These are phyloP conservation scores for Orchesella cincta DNA, from an alignment of 1,140 invertebrate genomes.

Conservation along the genomic window DNA sequence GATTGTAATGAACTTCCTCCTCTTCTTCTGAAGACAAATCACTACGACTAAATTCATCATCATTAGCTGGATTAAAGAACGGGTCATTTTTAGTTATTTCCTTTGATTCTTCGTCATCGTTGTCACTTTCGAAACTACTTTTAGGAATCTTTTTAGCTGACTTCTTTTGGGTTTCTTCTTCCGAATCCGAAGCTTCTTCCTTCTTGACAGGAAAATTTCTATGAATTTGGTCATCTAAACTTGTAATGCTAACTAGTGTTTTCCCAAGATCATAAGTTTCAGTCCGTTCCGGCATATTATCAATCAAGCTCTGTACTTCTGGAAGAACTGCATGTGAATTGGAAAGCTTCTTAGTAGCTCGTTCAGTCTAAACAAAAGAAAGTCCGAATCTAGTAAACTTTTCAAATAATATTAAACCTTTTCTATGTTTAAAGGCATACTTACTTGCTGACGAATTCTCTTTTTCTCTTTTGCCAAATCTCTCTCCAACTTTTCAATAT, in stretches of 20 bases:
- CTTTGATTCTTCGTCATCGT: not conserved
- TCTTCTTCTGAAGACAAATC: constrained; percentile 12
- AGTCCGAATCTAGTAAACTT: not conserved
- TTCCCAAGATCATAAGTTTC: constrained; percentile 38
- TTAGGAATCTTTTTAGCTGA: not conserved
- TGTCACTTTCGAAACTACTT: not conserved
- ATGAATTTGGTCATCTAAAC: constrained; percentile 39
- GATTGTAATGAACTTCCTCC: not conserved
- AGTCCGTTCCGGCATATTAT: not conserved
- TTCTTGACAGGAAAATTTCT: constrained; percentile 18
- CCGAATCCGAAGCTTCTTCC: not conserved
- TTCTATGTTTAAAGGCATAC: constrained; percentile 8
- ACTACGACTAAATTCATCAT: constrained; percentile 7
- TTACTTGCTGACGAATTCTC: constrained; percentile 36
- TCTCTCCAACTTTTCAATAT: constrained; percentile 43
- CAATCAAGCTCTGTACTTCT: constrained; percentile 42
- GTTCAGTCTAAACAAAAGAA: constrained; percentile 34
- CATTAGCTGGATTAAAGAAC: constrained; percentile 13
- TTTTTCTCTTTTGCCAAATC: constrained; percentile 42
- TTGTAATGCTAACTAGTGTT: constrained; percentile 42
- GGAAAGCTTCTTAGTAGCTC: constrained; percentile 33
- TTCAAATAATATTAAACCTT: not conserved
- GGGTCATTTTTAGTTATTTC: not conserved
- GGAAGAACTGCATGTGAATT: constrained; percentile 47
- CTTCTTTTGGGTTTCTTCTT: constrained; percentile 19